Evolutionary conservation across 2,888 invertebrate genomes (phyloP), one percentile per base, ranked within the genome.

Genomic region (Leptothorax acervorum): DNA sequence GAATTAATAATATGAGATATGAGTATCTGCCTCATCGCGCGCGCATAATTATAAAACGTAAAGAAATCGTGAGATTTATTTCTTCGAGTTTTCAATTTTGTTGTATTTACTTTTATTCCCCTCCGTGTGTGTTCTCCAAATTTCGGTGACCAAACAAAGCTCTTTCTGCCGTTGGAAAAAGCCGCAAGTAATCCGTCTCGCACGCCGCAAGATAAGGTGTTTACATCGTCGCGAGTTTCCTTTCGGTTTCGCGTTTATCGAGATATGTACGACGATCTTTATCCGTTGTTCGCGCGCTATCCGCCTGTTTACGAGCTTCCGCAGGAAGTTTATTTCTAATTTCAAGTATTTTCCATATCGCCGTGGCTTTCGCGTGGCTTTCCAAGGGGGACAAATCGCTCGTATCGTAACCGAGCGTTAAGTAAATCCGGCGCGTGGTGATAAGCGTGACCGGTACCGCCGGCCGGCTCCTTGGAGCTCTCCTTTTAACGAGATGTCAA

Each of bases 121-220:
- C 39, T 15, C 1, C 23, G 23, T n/a, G 9, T 53, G 23, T n/a
- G 9, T 53, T 55, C 39, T 5, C 9, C 11, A 55, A 57, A 73
- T 28, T 39, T 5, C 28, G 53, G 18, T 57, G 28, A 57, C 15
- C 15, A 39, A 71, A 53, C n/a, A 11, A 11, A 70, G 23, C 35
- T 18, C 31, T 18, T n/a, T 35, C 12, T 73, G n/a, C 4, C 23
- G 3, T 18, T 42, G 0, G 15, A 39, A 48, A 23, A 75, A 75
- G 4, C 63, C 48, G 31, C 62, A 62, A 60, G 11, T 62, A 57
- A 31, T n/a, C 1, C n/a, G n/a, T 60, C 1, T 45, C 1, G 3
- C 57, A 31, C n/a, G 15, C 39, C 71, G 42, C n/a, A 45, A 63
- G n/a, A 75, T 63, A 75, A 75, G 63, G 11, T 75, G 42, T 42